phyloP scores from a whole-genome alignment of 2,888 invertebrate species.

The Chloroclystis v-ata region DNA sequence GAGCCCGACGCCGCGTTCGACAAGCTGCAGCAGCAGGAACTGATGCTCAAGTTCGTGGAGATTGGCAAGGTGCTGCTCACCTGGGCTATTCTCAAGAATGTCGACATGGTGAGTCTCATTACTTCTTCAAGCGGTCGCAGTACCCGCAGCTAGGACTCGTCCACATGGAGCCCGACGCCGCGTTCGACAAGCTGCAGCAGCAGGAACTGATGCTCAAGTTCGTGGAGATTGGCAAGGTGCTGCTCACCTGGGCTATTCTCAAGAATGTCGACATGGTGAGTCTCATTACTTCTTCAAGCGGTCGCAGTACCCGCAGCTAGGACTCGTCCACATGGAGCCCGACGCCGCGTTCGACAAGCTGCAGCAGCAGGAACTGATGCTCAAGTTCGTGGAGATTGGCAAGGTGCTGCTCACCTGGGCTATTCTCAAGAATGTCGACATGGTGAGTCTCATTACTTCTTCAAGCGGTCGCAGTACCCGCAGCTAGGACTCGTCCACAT shows the following conservation, averaged over 20 bases:
- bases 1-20: constrained; percentile 93
- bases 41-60: constrained; percentile 96
- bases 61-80: constrained; percentile 96
- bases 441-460: constrained; percentile 81
- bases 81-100: constrained; percentile 94
- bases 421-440: too few species aligned
- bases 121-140: constrained; percentile 97
- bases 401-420: too few species aligned
- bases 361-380: constrained; percentile 92
- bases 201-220: constrained; percentile 96
- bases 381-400: constrained; percentile 85
- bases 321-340: constrained; percentile 94
- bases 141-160: constrained; percentile 97
- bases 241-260: constrained; percentile 93
- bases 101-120: constrained; percentile 88
- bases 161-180: constrained; percentile 94
- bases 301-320: constrained; percentile 98
- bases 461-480: constrained; percentile 98
- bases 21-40: constrained; percentile 92
- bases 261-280: constrained; percentile 93
- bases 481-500: constrained; percentile 95
- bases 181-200: constrained; percentile 91
- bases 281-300: constrained; percentile 91
- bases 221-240: constrained; percentile 97
- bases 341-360: constrained; percentile 93